These are phyloP conservation scores for Sparus aurata DNA, from an alignment of 2,797 vertebrate genomes.

Conservation along the genomic window DNA sequence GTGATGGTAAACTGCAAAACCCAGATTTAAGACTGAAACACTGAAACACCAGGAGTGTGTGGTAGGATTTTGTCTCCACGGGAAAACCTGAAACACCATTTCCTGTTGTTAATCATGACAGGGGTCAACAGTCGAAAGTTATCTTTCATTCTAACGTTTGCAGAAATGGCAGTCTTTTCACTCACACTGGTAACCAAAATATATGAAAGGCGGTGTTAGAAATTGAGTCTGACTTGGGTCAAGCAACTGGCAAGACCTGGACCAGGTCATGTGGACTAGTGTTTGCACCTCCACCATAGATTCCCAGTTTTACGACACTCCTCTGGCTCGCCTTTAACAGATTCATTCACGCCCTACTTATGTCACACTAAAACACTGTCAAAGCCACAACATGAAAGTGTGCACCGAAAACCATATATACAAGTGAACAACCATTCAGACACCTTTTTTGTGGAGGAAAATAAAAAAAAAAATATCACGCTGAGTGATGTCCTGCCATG, in stretches of 20 bases:
- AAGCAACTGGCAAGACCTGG: not conserved
- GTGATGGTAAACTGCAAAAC: not conserved
- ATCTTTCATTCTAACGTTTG: conserved; percentile 12
- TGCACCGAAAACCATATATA: not conserved
- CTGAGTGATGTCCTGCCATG: conserved; percentile 17
- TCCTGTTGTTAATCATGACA: not conserved
- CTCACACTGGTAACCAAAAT: conserved; percentile 8
- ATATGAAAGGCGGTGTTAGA: not conserved
- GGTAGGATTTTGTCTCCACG: not conserved
- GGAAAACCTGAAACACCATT: not conserved
- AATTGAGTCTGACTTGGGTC: not conserved
- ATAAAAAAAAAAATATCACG: conserved; percentile 28
- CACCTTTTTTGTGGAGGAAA: not conserved
- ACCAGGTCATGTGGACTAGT: not conserved
- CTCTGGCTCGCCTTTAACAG: conserved; percentile 32
- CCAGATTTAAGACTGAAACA: not conserved
- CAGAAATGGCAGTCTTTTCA: not conserved
- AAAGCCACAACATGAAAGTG: conserved; percentile 1
- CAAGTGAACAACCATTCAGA: conserved; percentile 7
- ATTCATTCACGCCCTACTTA: conserved; percentile 17
- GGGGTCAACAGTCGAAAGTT: not conserved
- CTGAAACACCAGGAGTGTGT: not conserved
- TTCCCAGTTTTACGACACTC: conserved; percentile 6
- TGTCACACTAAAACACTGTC: conserved; percentile 51
- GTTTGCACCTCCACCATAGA: not conserved